A percentile compares a stretch with the other conserved stretches of the same genome.
These are phyloP conservation scores for Xestoiulus laeticollis DNA, from an alignment of 2,888 invertebrate species.

Conservation along the genomic window DNA sequence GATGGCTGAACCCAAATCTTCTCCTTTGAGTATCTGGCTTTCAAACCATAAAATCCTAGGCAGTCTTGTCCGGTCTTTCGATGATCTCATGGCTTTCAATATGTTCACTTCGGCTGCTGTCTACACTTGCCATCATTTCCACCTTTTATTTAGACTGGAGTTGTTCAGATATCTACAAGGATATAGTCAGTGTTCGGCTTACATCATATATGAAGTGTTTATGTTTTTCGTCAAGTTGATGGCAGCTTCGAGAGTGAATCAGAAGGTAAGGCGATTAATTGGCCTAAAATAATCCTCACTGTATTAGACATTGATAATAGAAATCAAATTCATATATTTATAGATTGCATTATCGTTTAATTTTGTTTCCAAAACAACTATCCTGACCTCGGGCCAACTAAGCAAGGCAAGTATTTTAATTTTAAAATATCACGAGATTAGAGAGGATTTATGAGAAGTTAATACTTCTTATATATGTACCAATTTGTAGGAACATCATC, in stretches of 20 bases:
- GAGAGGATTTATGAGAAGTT: no score
- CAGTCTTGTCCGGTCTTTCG: background rate
- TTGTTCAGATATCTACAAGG: background rate
- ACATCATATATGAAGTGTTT: background rate
- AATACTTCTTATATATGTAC: background rate
- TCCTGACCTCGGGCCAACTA: background rate
- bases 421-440: background rate
- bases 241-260: background rate
- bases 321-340: background rate
- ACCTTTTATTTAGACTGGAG: background rate
- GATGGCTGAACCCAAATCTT: background rate
- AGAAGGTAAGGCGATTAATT: background rate
- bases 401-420: background rate
- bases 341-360: constrained; percentile 19
- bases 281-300: background rate
- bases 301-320: background rate
- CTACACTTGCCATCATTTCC: background rate
- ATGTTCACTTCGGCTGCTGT: background rate
- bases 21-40: background rate
- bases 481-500: constrained; percentile 22
- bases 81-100: background rate
- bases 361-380: background rate
- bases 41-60: background rate
- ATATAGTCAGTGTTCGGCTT: background rate
- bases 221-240: constrained; percentile 13